Evolutionary conservation across 2,888 invertebrate species (phyloP).

Genomic region (Drosophila diplacantha): DNA sequence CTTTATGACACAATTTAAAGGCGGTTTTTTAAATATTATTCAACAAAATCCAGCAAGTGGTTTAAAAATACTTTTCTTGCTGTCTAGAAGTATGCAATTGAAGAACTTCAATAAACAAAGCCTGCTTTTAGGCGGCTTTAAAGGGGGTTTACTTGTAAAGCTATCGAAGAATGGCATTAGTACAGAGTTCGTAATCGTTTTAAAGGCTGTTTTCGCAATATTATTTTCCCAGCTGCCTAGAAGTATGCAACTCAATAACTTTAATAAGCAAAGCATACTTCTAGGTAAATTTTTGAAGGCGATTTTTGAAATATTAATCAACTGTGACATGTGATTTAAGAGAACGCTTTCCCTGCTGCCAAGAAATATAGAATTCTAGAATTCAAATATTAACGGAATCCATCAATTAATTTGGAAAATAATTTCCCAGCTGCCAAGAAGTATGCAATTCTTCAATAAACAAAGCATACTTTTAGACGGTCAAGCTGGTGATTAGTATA

Average conservation of each 20-base stretch:
- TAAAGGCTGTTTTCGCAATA: too few relatives aligned
- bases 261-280: background rate
- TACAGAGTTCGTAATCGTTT: too few relatives aligned
- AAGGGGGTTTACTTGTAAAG: too few relatives aligned
- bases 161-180: too few relatives aligned
- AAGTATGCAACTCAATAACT: background rate
- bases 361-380: background rate
- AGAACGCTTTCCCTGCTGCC: too few relatives aligned
- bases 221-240: too few relatives aligned
- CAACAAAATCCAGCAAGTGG: background rate
- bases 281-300: background rate
- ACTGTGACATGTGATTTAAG: too few relatives aligned
- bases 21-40: background rate
- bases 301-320: background rate
- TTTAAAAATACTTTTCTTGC: background rate
- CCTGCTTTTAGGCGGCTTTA: too few relatives aligned
- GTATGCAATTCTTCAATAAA: background rate
- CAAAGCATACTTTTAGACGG: background rate
- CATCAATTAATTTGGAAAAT: background rate
- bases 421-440: background rate
- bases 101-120: too few relatives aligned
- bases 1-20: background rate
- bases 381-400: background rate
- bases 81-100: background rate
- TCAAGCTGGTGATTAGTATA: background rate